A percentile compares a stretch with the other conserved stretches of the same genome.
These are phyloP conservation scores for Berghia stephanieae DNA, from an alignment of 1,140 invertebrate genomes.

Conservation along the genomic window DNA sequence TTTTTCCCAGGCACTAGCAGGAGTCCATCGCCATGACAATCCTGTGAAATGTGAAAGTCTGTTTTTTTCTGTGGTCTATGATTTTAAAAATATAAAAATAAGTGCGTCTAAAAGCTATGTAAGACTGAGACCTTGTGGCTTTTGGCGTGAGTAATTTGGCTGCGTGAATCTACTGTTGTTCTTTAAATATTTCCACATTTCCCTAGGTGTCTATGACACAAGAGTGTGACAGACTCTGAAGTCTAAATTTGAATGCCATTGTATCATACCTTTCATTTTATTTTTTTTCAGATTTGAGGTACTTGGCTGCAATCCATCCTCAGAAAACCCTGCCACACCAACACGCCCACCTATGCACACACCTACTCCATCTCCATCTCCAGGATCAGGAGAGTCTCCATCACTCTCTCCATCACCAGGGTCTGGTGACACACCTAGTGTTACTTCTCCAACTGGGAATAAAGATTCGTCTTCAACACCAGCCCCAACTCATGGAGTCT, in stretches of 20 bases:
- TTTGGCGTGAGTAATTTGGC: background rate
- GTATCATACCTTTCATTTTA: background rate
- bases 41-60: no score
- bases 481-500: no score
- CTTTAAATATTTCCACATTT: background rate
- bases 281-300: constrained; percentile 38
- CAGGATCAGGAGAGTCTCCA: background rate
- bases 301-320: constrained; percentile 47
- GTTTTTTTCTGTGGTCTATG: no score
- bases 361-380: background rate
- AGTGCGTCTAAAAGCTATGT: no score
- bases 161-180: background rate
- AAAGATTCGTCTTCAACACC: no score
- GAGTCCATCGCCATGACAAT: no score
- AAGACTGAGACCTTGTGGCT: no score
- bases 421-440: background rate
- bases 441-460: background rate
- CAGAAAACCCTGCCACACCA: constrained; percentile 12
- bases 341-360: constrained; percentile 15
- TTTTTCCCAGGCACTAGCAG: no score
- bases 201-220: no score
- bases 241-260: background rate
- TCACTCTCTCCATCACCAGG: background rate
- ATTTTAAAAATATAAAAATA: no score
- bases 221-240: no score